Evolutionary conservation across 1,140 invertebrate species (phyloP).

Genomic region (Drosophila melanogaster): Release_6_plus_ISO1_MT NT_033779.5:21846501-21847000

Average conservation of each 20-base stretch:
- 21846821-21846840: conserved; percentile 4
- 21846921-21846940: conserved; percentile 84
- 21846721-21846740: background rate
- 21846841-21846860: conserved; percentile 20
- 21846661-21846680: background rate
- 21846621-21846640: no score
- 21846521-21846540: no score
- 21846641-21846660: no score
- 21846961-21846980: conserved; percentile 17
- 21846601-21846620: background rate
- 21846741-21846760: background rate
- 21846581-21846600: background rate
- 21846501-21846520: no score
- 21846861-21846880: conserved; percentile 32
- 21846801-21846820: background rate
- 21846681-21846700: background rate
- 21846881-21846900: conserved; percentile 31
- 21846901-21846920: conserved; percentile 72
- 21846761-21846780: conserved; percentile 27
- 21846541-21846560: no score
- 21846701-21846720: background rate
- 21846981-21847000: conserved; percentile 65
- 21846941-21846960: conserved; percentile 60
- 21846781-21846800: conserved; percentile 30
- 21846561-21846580: no score